Conservation (phyloP, 1,140 invertebrate genomes). For the Araneus ventricosus region DNA sequence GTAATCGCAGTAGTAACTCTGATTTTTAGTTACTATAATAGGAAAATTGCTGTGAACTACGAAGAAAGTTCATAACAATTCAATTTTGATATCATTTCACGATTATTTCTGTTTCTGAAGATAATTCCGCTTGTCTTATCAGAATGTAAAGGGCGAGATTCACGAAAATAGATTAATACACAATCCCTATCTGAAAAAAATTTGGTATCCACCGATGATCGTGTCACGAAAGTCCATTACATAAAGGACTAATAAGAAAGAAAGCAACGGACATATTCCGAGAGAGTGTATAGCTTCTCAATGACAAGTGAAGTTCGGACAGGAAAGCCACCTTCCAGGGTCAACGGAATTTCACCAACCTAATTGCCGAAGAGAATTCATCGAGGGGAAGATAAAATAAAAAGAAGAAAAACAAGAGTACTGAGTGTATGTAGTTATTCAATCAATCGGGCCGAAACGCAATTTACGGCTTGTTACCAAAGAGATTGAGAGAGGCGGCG, state of each 20-base stretch:
- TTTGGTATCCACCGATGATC: too few relatives aligned
- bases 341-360: slow-evolving; percentile 11
- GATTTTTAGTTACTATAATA: too few relatives aligned
- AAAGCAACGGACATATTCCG: background rate
- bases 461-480: slow-evolving; percentile 13
- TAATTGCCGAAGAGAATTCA: background rate
- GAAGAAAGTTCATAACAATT: too few relatives aligned
- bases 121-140: too few relatives aligned
- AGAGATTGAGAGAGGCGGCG: background rate
- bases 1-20: too few relatives aligned
- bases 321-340: background rate
- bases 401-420: background rate
- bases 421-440: slow-evolving; percentile 18
- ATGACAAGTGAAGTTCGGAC: background rate
- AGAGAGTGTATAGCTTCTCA: background rate
- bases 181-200: too few relatives aligned
- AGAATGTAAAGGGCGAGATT: too few relatives aligned
- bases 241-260: background rate
- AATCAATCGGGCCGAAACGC: background rate
- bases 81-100: too few relatives aligned
- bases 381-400: background rate
- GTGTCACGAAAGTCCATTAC: background rate
- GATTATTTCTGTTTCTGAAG: too few relatives aligned
- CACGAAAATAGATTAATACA: too few relatives aligned
- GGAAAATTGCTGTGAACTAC: too few relatives aligned